Conservation (phyloP, 2,113 vertebrate genomes). For the Phodopus roborovskii region DNA sequence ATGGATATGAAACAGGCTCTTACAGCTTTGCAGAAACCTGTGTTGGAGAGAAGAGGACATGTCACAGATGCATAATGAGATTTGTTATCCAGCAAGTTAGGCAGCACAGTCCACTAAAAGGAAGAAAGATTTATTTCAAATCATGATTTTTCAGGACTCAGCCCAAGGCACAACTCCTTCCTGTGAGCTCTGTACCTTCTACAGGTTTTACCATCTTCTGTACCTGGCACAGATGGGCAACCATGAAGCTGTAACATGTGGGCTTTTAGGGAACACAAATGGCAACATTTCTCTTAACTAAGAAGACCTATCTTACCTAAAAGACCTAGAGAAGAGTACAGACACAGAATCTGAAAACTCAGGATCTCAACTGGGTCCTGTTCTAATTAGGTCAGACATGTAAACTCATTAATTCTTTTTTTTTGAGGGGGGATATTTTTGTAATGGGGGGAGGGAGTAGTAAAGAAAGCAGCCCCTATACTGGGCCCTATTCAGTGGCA, state of each 20-base stretch:
- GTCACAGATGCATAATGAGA: neutral
- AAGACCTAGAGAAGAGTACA: neutral
- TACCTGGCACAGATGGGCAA: neutral
- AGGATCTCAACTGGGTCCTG: conserved; percentile 16
- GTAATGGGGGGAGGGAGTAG: conserved; percentile 70
- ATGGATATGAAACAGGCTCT: neutral
- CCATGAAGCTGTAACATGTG: neutral
- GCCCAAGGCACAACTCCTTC: neutral
- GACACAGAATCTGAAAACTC: neutral
- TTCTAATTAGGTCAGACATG: neutral
- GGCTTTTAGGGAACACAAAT: neutral
- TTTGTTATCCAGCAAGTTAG: neutral
- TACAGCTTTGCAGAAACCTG: neutral
- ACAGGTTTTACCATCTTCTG: neutral
- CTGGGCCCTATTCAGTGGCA: conserved; percentile 78
- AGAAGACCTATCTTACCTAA: neutral
- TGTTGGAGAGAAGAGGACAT: neutral
- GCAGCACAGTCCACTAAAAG: neutral
- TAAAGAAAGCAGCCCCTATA: conserved; percentile 74
- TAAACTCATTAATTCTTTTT: neutral
- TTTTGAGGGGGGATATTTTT: conserved; percentile 66
- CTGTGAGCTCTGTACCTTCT: neutral
- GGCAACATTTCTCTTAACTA: neutral
- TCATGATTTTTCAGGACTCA: neutral
- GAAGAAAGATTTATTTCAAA: neutral